Base-by-base conservation (phyloP, 2,888 invertebrate species). In the Hydropsyche betteni region DNA sequence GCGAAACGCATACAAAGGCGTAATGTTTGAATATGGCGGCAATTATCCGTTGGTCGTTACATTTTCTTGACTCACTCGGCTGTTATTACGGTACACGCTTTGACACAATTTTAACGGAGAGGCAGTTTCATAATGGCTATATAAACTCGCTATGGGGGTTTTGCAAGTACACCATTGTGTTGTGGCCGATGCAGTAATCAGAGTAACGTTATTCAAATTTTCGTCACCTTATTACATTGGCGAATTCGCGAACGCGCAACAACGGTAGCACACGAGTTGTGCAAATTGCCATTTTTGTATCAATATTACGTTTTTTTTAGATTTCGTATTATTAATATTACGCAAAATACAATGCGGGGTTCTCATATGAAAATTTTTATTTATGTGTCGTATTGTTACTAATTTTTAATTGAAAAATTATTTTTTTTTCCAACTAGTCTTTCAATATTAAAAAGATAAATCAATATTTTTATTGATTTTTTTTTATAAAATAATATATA, bases 51-150 rank as follows among this genome's bases (percentile, higher is more conserved):
- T 44, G 44, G 44, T 44, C 44, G 44, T 64, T 64, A 64, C 34
- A 64, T 36, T 64, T 64, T 64, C 64, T 64, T 64, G 44, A 64
- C 61, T 61, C 61, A 61, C 61, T 14, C 7, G 55, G 14, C 61
- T 64, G 64, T 64, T 64, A 64, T 64, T 64, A 64, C 64, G 64
- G 64, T 64, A 64, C 44, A 44, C 36, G 64, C 64, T 64, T 64
- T 64, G 64, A 64, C 64, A 64, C 64, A 64, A 64, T 64, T 64
- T 64, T 64, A 64, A 24, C 64, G 5, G 64, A 64, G 64, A 7
- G 64, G 6, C 34, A 1, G 64, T 64, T 64, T 64, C 64, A 64
- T 64, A 64, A 64, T 64, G 64, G 64, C 64, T 34, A 34, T 64
- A 64, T 64, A 64, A 61, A 61, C 61, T 16, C 10, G 24, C 24